Base-by-base conservation (phyloP, 2,113 vertebrate species). In the Hydrolagus affinis region DNA sequence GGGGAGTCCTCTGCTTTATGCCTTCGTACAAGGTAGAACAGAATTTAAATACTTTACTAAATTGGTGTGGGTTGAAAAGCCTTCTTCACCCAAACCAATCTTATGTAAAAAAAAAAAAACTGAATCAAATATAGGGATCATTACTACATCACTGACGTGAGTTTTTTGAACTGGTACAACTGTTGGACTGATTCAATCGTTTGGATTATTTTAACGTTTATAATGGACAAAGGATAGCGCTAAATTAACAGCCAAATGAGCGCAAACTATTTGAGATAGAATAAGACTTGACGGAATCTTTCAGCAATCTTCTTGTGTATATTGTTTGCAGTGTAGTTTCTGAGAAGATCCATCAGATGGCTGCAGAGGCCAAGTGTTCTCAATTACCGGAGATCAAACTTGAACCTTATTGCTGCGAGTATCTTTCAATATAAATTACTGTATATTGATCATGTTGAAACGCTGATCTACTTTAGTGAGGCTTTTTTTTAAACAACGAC, bases 1-100 rank as follows among this genome's bases (percentile, higher is more conserved):
- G 93, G 70, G 98, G 98, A 0, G 89, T 99, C 85, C 89, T 99
- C 86, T 99, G 98, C 90, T 99, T 99, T 89, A 86, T 99, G 89
- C 95, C 97, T 14, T 99, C 98, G 8, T 99, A 99, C 86, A 99
- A 98, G 95, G 97, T 98, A 94, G 92, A 88, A 11, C 70, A 83
- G 23, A 64, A 80, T 44, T 44, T 0, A 59, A 64, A 75, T 75
- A 57, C n/a, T 75, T n/a, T 11, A 32, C 17, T 56, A 8, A 74
- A 44, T 44, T 44, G 44, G 44, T 44, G 44, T 44, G 44, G 44
- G 44, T 44, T 6, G 44, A 44, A 3, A 44, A 44, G 44, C 44
- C 44, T 44, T 44, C 44, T 44, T 44, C 44, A 44, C 44, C 44
- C 44, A 44, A 44, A 44, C 44, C 44, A 44, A 44, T 44, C 44